Percentiles rank a stretch among this genome's conserved stretches.
Conservation (phyloP, 2,113 vertebrate species). For the Chloropsis hardwickii region DNA sequence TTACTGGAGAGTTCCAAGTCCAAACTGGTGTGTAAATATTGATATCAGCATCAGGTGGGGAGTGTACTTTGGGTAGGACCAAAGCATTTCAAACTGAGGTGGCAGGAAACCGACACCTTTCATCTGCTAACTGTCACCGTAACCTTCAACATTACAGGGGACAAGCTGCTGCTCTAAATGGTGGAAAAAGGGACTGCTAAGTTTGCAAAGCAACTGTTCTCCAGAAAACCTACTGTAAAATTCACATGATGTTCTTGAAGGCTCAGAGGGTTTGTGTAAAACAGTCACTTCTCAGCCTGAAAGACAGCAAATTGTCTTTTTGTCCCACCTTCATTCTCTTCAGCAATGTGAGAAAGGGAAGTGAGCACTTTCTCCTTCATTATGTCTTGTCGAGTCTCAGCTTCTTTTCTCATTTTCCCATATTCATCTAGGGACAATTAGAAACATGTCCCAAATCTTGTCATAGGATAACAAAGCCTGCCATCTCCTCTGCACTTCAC, state of each 20-base stretch:
- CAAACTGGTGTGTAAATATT: not conserved
- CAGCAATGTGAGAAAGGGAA: not conserved
- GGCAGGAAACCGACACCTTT: not conserved
- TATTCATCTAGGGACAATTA: not conserved
- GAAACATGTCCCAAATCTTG: not conserved
- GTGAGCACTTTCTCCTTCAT: not conserved
- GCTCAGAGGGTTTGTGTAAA: not conserved
- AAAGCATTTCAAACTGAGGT: not conserved
- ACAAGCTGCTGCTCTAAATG: not conserved
- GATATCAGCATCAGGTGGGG: not conserved
- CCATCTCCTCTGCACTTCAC: not conserved
- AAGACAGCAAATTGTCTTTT: not conserved
- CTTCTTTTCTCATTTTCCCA: not conserved
- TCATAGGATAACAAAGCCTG: not conserved
- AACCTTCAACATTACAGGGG: not conserved
- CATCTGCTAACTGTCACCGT: not conserved
- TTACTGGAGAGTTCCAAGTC: not conserved
- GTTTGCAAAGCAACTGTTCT: not conserved
- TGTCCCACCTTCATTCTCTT: not conserved
- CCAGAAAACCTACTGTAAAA: not conserved
- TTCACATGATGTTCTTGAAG: not conserved
- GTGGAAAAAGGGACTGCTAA: not conserved
- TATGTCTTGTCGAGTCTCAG: not conserved
- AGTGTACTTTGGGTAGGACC: not conserved
- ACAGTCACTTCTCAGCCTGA: not conserved